phyloP scores from a whole-genome alignment of 2,888 invertebrate species.

The Fragum fragum region DNA sequence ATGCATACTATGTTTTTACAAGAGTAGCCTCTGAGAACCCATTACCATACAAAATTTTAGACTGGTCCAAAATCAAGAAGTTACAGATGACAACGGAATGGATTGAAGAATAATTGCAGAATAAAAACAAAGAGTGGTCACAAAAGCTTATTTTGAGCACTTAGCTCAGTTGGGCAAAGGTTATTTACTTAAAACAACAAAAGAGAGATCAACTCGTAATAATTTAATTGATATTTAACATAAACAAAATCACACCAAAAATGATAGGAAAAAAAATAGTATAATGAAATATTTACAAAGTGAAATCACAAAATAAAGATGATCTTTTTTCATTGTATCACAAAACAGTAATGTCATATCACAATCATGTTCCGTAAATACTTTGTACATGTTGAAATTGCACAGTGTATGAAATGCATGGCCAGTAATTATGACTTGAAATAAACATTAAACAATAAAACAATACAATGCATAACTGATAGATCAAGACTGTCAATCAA shows the following conservation, averaged over 20 bases:
- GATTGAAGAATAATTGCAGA: no score
- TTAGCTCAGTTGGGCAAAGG: no score
- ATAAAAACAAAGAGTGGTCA: no score
- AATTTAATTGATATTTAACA: slow-evolving; percentile 6
- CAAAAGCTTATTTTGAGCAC: no score
- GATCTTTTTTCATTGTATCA: slow-evolving; percentile 6
- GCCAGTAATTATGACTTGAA: slow-evolving; percentile 14
- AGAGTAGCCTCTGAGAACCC: no score
- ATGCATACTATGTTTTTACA: no score
- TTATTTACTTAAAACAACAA: not conserved
- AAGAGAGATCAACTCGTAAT: not conserved
- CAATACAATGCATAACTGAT: no score
- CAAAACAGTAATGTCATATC: not conserved
- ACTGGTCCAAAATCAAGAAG: no score
- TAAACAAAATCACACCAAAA: slow-evolving; percentile 6
- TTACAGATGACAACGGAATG: no score
- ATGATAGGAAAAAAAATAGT: not conserved
- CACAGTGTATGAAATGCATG: slow-evolving; percentile 30
- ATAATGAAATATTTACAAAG: slow-evolving; percentile 10
- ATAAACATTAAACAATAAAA: not conserved
- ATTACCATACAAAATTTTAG: no score
- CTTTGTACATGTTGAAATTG: slow-evolving; percentile 20
- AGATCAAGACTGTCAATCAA: no score
- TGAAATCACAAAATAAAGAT: slow-evolving; percentile 21
- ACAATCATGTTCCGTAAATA: slow-evolving; percentile 7